Percentiles rank a stretch among this genome's conserved stretches.
These are phyloP conservation scores for Eupsilia transversa DNA, from an alignment of 2,888 invertebrate genomes.

Conservation along the genomic window DNA sequence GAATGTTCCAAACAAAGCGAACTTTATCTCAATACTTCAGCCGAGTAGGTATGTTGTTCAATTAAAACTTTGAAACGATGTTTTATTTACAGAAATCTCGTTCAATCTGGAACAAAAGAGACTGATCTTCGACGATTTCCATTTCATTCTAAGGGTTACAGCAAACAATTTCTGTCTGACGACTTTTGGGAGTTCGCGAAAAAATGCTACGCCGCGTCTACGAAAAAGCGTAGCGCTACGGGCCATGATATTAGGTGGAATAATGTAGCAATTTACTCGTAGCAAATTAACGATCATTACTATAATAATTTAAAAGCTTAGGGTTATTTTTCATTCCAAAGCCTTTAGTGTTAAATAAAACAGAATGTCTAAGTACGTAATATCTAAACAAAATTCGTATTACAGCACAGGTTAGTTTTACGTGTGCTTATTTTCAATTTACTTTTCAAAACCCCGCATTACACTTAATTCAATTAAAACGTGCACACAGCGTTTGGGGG, in stretches of 20 bases:
- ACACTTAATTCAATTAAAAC: slow-evolving; percentile 86
- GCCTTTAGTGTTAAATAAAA: slow-evolving; percentile 36
- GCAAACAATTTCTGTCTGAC: slow-evolving; percentile 41
- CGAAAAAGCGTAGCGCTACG: slow-evolving; percentile 70
- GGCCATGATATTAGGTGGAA: slow-evolving; percentile 60
- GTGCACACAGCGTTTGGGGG: slow-evolving; percentile 77
- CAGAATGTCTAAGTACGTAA: not conserved
- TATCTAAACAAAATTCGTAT: slow-evolving; percentile 12
- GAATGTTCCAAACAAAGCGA: slow-evolving; percentile 41
- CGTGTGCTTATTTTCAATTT: slow-evolving; percentile 46
- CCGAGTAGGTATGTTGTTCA: slow-evolving; percentile 55
- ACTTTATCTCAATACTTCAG: slow-evolving; percentile 42
- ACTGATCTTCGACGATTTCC: slow-evolving; percentile 50
- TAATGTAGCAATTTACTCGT: slow-evolving; percentile 64
- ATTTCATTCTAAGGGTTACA: slow-evolving; percentile 37
- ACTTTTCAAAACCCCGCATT: slow-evolving; percentile 70
- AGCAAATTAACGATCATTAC: slow-evolving; percentile 63
- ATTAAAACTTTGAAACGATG: slow-evolving; percentile 59
- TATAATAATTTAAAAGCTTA: slow-evolving; percentile 61
- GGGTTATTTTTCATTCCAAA: slow-evolving; percentile 61
- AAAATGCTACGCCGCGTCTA: slow-evolving; percentile 64
- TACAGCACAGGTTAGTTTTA: slow-evolving; percentile 23
- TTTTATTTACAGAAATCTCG: slow-evolving; percentile 50
- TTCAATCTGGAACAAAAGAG: slow-evolving; percentile 36
- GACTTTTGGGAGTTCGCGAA: slow-evolving; percentile 55